Base-by-base conservation (phyloP, 2,113 vertebrate genomes). In the Neogobius melanostomus region DNA sequence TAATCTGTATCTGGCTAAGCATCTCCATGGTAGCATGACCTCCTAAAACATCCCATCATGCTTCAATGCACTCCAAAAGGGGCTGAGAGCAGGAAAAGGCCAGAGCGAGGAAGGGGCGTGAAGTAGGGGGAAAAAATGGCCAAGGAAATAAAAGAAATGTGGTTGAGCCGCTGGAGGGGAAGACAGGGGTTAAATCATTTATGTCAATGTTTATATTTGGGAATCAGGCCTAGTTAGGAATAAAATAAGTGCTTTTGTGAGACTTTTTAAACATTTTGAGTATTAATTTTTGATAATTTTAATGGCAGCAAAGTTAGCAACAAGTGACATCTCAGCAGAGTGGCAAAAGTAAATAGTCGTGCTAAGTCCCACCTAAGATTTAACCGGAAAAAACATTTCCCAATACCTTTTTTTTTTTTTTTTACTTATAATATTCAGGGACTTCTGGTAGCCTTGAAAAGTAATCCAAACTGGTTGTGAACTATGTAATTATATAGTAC, bases 11-110 rank as follows among this genome's bases (percentile, higher is more conserved):
- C 89, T 64, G 76, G 64, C 78, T 68, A 76, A 74, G 85, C 81
- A 85, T 90, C 85, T 60, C 89, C 89, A 89, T 89, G 85, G 90
- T 64, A 88, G 87, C 89, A 68, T 72, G 81, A 88, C 77, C 87
- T 82, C 74, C 71, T 71, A 76, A 89, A 92, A 83, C 70, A 76
- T 73, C 50, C 68, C 76, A 77, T 81, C 87, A 87, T 80, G 90
- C 89, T 87, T 72, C 76, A 72, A 36, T 86, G 89, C 85, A 87
- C 86, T 77, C 83, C 66, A 89, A 91, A 89, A 85, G 89, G 17
- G 60, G 66, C 65, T 10, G 66, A 76, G 77, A 77, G 77, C 50
- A 51, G 71, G 54, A 52, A 75, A 68, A 72, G 64, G 48, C 71
- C 60, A 81, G 44, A 76, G 66, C 2, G 11, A 78, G 67, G 80